phyloP scores from a whole-genome alignment of 2,888 invertebrate species.

The Podabrus alpinus region DNA sequence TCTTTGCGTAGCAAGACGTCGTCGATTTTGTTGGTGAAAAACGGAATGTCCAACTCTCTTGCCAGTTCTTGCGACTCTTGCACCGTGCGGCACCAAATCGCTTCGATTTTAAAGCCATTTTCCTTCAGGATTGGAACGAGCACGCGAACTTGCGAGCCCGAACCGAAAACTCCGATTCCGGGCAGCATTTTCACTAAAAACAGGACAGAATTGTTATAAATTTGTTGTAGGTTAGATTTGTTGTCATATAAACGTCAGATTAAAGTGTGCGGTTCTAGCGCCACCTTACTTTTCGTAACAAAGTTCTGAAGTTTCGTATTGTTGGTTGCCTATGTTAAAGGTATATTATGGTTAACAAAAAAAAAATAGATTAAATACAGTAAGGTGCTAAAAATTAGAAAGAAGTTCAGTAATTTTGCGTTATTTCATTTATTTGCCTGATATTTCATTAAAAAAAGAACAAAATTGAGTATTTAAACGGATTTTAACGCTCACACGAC shows the following conservation, averaged over 20 bases:
- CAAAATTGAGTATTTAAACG: no score
- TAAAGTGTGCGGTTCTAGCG: no score
- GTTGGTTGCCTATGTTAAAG: no score
- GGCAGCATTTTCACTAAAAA: conserved; percentile 74
- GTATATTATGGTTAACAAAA: no score
- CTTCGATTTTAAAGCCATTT: conserved; percentile 92
- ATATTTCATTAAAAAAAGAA: no score
- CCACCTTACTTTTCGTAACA: no score
- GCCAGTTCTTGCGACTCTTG: conserved; percentile 80
- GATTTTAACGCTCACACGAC: no score
- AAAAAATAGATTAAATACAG: no score
- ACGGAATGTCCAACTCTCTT: conserved; percentile 80
- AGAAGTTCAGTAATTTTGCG: no score
- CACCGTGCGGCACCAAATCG: conserved; percentile 88
- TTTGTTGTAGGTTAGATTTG: neutral
- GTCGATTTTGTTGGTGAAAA: conserved; percentile 88
- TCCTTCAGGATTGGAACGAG: conserved; percentile 87
- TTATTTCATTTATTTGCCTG: no score
- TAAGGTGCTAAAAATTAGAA: no score
- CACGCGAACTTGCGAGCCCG: conserved; percentile 82
- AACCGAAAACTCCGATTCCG: conserved; percentile 93
- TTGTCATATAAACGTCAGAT: neutral
- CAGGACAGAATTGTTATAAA: neutral
- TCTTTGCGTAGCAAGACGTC: conserved; percentile 91
- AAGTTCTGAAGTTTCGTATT: no score